phyloP scores from a whole-genome alignment of 1,140 invertebrate species.

The Brachionus sp. region DNA sequence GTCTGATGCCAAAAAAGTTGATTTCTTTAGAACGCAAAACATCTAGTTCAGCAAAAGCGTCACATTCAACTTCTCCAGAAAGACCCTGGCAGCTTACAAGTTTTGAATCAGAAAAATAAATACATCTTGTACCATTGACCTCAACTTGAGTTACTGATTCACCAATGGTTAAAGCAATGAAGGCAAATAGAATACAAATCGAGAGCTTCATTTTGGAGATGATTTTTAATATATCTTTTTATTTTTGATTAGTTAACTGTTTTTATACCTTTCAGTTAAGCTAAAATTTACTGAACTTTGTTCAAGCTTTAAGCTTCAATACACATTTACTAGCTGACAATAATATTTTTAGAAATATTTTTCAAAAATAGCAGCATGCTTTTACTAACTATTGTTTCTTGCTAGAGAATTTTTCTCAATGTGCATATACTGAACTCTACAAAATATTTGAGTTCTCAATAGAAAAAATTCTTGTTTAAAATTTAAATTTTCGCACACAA shows the following conservation, averaged over 20 bases:
- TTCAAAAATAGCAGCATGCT: neutral
- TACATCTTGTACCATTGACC: neutral
- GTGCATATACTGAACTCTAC: neutral
- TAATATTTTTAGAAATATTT: neutral
- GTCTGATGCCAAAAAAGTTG: conserved; percentile 19
- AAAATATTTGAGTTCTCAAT: no score
- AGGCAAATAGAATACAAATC: neutral
- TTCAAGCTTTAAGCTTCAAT: no score
- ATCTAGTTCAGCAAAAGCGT: neutral
- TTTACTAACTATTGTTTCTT: neutral
- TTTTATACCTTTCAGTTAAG: neutral
- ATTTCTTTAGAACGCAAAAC: neutral
- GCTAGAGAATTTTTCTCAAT: neutral
- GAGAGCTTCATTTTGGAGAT: neutral
- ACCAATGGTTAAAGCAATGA: neutral
- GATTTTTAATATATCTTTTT: neutral
- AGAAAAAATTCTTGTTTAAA: no score
- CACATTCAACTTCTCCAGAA: conserved; percentile 34
- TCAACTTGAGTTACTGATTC: neutral
- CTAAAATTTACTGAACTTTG: neutral
- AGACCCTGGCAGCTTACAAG: neutral
- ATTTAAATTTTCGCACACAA: no score
- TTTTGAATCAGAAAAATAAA: neutral
- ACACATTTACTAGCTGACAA: no score
- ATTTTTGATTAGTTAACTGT: neutral